Base-by-base conservation (phyloP, 2,113 vertebrate genomes). In the Scalopus aquaticus region DNA sequence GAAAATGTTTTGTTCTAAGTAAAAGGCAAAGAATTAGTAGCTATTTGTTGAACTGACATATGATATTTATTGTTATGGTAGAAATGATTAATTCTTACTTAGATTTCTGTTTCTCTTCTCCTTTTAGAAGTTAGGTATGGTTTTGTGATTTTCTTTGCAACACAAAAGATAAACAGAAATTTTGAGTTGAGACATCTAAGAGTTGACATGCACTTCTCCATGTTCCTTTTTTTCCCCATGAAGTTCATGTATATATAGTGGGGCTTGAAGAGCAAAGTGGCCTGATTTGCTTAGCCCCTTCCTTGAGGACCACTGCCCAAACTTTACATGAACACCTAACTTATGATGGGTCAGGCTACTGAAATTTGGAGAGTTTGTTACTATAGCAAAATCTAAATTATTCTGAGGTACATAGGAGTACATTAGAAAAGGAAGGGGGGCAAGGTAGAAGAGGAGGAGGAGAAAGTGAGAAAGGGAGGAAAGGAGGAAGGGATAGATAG, bases 221-320 rank as follows among this genome's bases (percentile, higher is more conserved):
- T 1, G 28, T 2, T 16, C 19, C 9, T 44, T 49, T 42, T 51
- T 11, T 10, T 35, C 56, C 9, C 28, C 76, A 6, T 19, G 84
- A 62, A 83, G 6, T 17, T 19, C 1, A 0, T 13, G 12, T 6
- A 9, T 46, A 32, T 4, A 22, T n/a, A 10, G 15, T 6, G 2
- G 5, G 7, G 9, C 4, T 30, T 79, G 37, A 6, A 2, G 17
- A 60, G 11, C 30, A 69, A 28, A 42, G 39, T 17, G 30, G 13
- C 5, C 49, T 51, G 4, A 0, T 9, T 2, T 15, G 35, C 26
- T 22, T 15, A 92, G 62, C 2, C 15, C 49, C 46, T 12, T n/a
- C 56, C 5, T 0, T 49, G 37, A 90, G 12, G 24, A 73, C 12
- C 20, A 13, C 64, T 60, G 46, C 15, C 6, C 67, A 3, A 9